Evolutionary conservation across 2,113 vertebrate species (phyloP).

Genomic region (Atrichornis clamosus): DNA sequence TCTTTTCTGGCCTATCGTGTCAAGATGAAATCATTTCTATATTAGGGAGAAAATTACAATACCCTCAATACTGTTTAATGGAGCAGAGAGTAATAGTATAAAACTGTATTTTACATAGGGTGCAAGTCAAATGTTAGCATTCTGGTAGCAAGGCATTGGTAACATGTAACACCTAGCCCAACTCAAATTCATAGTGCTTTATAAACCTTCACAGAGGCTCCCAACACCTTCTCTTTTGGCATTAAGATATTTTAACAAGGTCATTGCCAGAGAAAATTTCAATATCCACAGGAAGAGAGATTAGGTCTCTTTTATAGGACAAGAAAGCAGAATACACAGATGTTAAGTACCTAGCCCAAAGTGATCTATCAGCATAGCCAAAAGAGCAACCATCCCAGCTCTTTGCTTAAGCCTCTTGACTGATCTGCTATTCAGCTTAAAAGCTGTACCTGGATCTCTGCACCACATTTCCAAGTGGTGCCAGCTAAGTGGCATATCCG

Average conservation of each 20-base stretch:
- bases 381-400: neutral
- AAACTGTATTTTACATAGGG: neutral
- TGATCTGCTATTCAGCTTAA: neutral
- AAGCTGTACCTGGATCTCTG: neutral
- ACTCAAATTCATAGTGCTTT: neutral
- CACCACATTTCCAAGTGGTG: neutral
- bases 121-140: neutral
- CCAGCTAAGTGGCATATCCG: neutral
- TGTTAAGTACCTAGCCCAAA: neutral
- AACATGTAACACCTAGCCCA: neutral
- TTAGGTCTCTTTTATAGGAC: neutral
- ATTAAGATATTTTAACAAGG: neutral
- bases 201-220: neutral
- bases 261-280: neutral
- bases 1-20: neutral
- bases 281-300: neutral
- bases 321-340: neutral
- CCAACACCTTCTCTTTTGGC: neutral
- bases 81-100: neutral
- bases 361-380: neutral
- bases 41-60: neutral
- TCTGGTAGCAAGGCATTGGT: neutral
- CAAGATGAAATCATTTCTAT: neutral
- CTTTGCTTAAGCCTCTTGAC: slow-evolving; percentile 1
- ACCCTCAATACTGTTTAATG: neutral